Evolutionary conservation across 2,888 invertebrate species (phyloP).

Genomic region (Eupithecia inturbata): DNA sequence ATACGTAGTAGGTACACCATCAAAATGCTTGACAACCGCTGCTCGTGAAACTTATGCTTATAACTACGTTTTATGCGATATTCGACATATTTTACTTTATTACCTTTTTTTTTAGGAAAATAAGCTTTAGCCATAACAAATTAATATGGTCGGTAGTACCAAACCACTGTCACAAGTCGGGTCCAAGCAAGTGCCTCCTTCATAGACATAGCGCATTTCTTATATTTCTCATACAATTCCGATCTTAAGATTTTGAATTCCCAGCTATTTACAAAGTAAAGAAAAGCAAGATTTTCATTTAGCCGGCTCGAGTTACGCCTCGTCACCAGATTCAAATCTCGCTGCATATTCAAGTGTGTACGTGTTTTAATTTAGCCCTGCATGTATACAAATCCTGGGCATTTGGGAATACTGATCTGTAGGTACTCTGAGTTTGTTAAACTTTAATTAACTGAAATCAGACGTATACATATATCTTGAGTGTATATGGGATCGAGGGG

Average conservation of each 20-base stretch:
- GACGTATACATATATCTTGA: too few species aligned
- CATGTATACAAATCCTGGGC: constrained; percentile 4
- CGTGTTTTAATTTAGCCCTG: constrained; percentile 30
- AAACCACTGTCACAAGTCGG: neutral
- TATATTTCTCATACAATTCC: neutral
- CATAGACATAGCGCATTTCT: neutral
- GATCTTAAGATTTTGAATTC: neutral
- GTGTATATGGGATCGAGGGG: too few species aligned
- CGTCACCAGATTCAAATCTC: constrained; percentile 30
- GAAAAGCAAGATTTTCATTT: constrained; percentile 13
- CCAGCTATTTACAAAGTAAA: neutral
- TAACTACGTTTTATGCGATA: too few species aligned
- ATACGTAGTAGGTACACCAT: too few species aligned
- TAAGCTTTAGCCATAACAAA: too few species aligned
- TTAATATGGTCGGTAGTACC: neutral
- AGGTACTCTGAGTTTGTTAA: neutral
- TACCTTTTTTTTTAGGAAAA: too few species aligned
- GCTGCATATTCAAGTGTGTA: constrained; percentile 26
- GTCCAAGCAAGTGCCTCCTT: too few species aligned
- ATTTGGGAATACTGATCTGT: constrained; percentile 15
- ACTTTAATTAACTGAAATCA: too few species aligned
- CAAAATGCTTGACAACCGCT: too few species aligned
- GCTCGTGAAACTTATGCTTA: too few species aligned
- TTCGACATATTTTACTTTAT: too few species aligned
- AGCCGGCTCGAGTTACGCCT: constrained; percentile 16